These are phyloP conservation scores for Ryuthela nishihirai DNA, from an alignment of 2,888 invertebrate species.

Conservation along the genomic window DNA sequence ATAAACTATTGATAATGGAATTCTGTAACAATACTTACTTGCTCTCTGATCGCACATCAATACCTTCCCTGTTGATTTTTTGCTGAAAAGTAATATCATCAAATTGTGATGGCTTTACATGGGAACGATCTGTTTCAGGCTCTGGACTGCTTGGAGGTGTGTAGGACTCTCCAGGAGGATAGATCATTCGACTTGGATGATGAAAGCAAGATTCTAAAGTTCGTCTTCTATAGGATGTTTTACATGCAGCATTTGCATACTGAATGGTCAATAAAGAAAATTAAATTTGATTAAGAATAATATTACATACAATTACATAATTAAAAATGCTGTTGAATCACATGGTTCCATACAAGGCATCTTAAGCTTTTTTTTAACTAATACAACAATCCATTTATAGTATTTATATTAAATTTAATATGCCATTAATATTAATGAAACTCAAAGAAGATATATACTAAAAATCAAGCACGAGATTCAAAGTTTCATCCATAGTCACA, in stretches of 20 bases:
- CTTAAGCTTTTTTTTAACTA: too few species aligned
- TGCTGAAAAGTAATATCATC: conserved; percentile 39
- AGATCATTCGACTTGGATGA: conserved; percentile 91
- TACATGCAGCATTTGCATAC: conserved; percentile 84
- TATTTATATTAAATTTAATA: too few species aligned
- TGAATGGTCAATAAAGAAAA: conserved; percentile 1
- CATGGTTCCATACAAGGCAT: too few species aligned
- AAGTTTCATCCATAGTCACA: too few species aligned
- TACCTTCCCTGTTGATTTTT: conserved; percentile 35
- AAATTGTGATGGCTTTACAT: conserved; percentile 39
- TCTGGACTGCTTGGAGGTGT: conserved; percentile 46
- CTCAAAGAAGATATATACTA: too few species aligned
- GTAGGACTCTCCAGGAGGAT: conserved; percentile 66
- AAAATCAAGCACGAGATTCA: too few species aligned
- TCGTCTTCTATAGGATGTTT: conserved; percentile 77
- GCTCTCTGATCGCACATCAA: conserved; percentile 41
- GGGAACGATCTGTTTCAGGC: conserved; percentile 35
- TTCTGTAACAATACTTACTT: conserved; percentile 21
- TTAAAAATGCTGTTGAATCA: too few species aligned
- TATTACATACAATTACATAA: neutral
- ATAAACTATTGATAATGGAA: too few species aligned
- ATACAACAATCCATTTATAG: too few species aligned
- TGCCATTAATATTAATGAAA: too few species aligned
- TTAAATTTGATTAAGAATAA: neutral
- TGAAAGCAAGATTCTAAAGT: conserved; percentile 79